Evolutionary conservation across 2,888 invertebrate genomes (phyloP), one percentile per base, ranked within the genome.

Genomic region (Idaea dimidiata): DNA sequence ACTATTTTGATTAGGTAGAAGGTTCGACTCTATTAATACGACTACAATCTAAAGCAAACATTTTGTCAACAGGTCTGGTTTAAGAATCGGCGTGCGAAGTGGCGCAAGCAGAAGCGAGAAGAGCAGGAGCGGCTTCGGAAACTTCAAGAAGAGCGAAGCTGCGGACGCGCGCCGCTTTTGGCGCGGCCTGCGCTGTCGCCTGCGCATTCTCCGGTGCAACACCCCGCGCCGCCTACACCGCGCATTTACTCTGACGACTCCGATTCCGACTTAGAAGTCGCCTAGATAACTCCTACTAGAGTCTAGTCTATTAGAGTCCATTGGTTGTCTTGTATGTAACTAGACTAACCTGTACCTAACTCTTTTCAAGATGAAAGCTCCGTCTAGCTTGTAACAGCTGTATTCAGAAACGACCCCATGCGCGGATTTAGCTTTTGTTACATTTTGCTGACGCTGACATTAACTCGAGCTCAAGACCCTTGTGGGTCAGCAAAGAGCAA

Each of bases 51-150:
- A 43, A 61, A 57, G 61, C 1, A 14, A 18, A 10, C 33, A 54
- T 31, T 5, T 82, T 83, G 75, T 78, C 93, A 91, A 16, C 93
- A 98, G 98, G 98, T 98, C 14, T 98, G 98, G 98, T 98, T 98
- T 90, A 98, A 98, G 90, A 98, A 98, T 86, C 95, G 98, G 17
- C 94, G 98, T 54, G 98, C 98, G 73, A 99, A 98, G 93, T 98
- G 98, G 98, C 95, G 98, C 73, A 98, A 98, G 82, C 98, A 98
- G 84, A 98, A 98, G 84, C 95, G 98, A 1, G 98, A 96, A 83
- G 96, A 97, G 84, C 96, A 97, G 87, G 96, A 97, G 87, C 91
- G 97, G 65, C 91, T 97, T 73, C 94, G 97, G 65, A 96, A 97
- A 87, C 85, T 97, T 67, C 97, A 97, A 81, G 96, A 97, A 85